Base-by-base conservation (phyloP, 2,888 invertebrate species). In the Dichetophora obliterata region DNA sequence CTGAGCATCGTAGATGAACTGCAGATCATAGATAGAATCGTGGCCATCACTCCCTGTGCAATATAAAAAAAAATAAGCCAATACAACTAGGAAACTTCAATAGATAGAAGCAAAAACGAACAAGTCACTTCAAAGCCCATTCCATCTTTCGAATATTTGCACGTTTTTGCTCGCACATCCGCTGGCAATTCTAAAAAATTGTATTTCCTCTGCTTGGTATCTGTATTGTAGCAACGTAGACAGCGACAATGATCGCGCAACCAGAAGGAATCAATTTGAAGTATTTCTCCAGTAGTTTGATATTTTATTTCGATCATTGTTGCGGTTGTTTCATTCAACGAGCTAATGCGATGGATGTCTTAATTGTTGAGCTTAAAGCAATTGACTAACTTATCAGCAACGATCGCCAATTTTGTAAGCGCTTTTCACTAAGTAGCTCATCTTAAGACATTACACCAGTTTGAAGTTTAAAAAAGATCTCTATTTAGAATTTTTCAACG, bases 41-140 rank as follows among this genome's bases (percentile, higher is more conserved):
- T 93, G 93, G 0, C 87, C 86, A 84, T 93, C 93, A 68, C 87
- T 90, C 93, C 93, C 93, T 93, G 59, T 1, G 66, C 19, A 5
- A 54, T 19, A 22, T 54, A 48, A 24, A 16, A 31, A 31, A 31
- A 43, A 43, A 22, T 9, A 19, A 5, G 16, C 5, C 24, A 59
- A 14, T 4, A 24, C 27, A 59, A 54, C 19, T 11, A 27, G 34
- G 4, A 14, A 63, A 34, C 34, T 5, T 27, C 4, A n/a, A 27
- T 6, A 22, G 34, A 27, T 5, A 31, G n/a, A 27, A 11, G 16
- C 9, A 4, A 22, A 5, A 50, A 90, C 91, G 91, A 87, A 92
- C 94, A 94, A 80, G 82, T 88, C 3, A 93, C 85, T 9, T 79
- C 78, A 27, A 92, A 82, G 31, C 75, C 54, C 11, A 68, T 68